Base-by-base conservation (phyloP, 2,113 vertebrate species). In the Syngnathoides biaculeatus region DNA sequence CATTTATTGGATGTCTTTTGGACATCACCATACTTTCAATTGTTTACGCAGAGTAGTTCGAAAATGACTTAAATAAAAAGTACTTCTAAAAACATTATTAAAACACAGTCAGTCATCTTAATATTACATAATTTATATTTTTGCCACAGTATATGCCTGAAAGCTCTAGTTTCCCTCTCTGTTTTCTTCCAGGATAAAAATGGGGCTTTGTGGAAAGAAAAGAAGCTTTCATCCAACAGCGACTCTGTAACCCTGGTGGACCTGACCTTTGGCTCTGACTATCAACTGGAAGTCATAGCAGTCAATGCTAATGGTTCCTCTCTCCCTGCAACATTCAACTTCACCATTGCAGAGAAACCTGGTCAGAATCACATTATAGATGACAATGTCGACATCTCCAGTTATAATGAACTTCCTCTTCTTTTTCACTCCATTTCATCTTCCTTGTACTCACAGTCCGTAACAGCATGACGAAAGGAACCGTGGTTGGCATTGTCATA, bases 401-500 rank as follows among this genome's bases (percentile, higher is more conserved):
- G 17, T 58, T 8, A 39, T 19, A 4, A 24, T 15, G 24, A 24
- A 24, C 22, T 2, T 47, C 5, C 15, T 48, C 45, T 48, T 20
- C 24, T 8, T 64, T 5, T 27, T 17, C 11, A n/a, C 50, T 38
- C 30, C 35, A 7, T 39, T 13, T 26, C 22, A 15, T 8, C 5
- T 8, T 24, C 14, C 3, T 10, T 20, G 15, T 22, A n/a, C 52
- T 42, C 22, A 15, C 52, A 43, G 38, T 26, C 7, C 39, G 39
- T 3, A 27, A 17, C 27, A 67, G 65, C 27, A 47, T 94, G 71
- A 92, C 92, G 35, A 92, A 89, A 76, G 92, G 90, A 39, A 85
- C 69, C 1, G 81, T 94, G 56, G 80, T 85, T 7, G 91, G 84
- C 45, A 90, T 94, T 1, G 84, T 94, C 35, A 79, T 94, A 65